phyloP scores from a whole-genome alignment of 2,113 vertebrate species.

The Caranx melampygus region DNA sequence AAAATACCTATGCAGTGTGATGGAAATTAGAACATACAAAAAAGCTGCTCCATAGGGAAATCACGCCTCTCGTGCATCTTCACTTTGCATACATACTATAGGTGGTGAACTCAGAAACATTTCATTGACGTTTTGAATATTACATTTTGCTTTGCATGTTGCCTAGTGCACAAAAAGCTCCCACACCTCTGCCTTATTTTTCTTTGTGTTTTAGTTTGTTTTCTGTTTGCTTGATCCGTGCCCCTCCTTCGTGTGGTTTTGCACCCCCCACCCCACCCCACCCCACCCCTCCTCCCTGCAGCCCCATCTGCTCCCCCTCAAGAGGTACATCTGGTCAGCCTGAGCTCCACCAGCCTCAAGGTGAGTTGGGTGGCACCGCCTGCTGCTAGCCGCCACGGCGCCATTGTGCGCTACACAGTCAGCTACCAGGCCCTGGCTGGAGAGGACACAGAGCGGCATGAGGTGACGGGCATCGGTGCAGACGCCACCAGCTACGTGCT shows the following conservation, averaged over 20 bases:
- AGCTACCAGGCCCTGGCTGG: constrained; percentile 92
- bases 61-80: neutral
- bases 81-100: neutral
- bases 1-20: neutral
- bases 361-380: constrained; percentile 99
- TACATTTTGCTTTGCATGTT: constrained; percentile 1
- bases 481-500: constrained; percentile 93
- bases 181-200: constrained; percentile 59
- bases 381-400: constrained; percentile 93
- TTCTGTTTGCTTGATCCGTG: constrained; percentile 89
- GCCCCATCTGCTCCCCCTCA: constrained; percentile 98
- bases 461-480: constrained; percentile 90
- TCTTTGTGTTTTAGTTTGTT: constrained; percentile 57
- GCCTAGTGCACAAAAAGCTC: constrained; percentile 62
- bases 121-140: neutral
- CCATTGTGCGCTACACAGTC: constrained; percentile 96
- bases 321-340: constrained; percentile 92
- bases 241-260: constrained; percentile 79
- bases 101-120: neutral
- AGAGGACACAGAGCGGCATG: constrained; percentile 92
- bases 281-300: constrained; percentile 76
- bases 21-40: neutral
- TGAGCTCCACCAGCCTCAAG: constrained; percentile 96
- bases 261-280: constrained; percentile 64
- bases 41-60: neutral